phyloP scores from a whole-genome alignment of 2,797 vertebrate genomes.

The Paratrypauchen microcephalus region DNA sequence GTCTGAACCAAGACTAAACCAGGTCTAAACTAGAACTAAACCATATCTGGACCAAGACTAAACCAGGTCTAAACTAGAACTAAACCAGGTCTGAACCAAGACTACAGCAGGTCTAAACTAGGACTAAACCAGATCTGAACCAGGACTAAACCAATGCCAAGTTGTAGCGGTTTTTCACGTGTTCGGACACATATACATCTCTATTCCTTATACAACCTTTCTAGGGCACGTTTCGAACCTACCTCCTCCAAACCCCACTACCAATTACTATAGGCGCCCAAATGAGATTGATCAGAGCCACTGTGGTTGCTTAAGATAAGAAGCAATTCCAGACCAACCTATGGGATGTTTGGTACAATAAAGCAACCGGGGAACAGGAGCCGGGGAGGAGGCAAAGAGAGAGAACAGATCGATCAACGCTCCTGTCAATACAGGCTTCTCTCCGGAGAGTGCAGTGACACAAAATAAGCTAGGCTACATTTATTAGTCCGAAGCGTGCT shows the following conservation, averaged over 20 bases:
- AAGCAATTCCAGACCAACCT: conserved; percentile 32
- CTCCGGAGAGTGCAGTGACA: conserved; percentile 55
- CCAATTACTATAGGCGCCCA: conserved; percentile 47
- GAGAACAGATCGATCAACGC: conserved; percentile 63
- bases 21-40: too few relatives aligned
- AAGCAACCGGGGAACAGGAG: conserved; percentile 5
- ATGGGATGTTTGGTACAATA: conserved; percentile 29
- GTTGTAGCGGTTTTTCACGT: too few relatives aligned
- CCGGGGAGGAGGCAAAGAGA: conserved; percentile 16
- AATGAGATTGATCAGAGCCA: conserved; percentile 44
- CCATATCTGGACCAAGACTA: too few relatives aligned
- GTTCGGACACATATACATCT: too few relatives aligned
- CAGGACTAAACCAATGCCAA: too few relatives aligned
- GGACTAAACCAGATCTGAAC: too few relatives aligned
- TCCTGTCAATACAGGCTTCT: conserved; percentile 54
- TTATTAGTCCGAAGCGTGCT: conserved; percentile 37
- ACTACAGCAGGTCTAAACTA: too few relatives aligned
- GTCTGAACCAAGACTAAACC: too few relatives aligned
- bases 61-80: too few relatives aligned
- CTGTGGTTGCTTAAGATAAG: conserved; percentile 39
- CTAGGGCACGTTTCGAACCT: neutral
- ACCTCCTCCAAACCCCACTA: neutral
- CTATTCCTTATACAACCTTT: neutral
- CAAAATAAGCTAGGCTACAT: conserved; percentile 53
- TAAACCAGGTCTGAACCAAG: too few relatives aligned